These are phyloP conservation scores for Rhynchophorus ferrugineus DNA, from an alignment of 1,140 invertebrate species.

Conservation along the genomic window DNA sequence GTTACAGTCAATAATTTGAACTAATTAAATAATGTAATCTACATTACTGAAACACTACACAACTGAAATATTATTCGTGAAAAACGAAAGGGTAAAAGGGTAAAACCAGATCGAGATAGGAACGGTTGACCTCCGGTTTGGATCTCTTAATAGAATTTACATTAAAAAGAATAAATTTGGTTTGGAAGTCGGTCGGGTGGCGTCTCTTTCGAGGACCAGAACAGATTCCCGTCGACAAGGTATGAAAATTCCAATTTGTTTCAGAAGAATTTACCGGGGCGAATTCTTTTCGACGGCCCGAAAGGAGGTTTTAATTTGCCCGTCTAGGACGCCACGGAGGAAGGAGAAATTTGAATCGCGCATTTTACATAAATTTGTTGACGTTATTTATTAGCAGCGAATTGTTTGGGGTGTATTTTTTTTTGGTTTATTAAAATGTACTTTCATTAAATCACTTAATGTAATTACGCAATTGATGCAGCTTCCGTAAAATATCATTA, in stretches of 20 bases:
- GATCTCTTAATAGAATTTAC: not conserved
- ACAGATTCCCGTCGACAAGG: not conserved
- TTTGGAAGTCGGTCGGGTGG: not conserved
- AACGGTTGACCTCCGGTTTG: no score
- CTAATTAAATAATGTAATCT: no score
- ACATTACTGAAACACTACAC: no score
- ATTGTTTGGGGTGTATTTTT: no score
- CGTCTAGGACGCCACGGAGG: not conserved
- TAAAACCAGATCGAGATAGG: no score
- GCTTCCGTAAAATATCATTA: no score
- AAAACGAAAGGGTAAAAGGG: no score
- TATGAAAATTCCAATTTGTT: not conserved
- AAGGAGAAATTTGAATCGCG: not conserved
- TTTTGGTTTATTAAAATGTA: no score
- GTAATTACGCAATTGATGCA: no score
- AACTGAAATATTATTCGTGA: no score
- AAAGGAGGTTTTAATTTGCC: not conserved
- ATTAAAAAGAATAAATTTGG: not conserved
- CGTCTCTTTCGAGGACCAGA: not conserved
- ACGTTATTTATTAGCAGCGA: not conserved
- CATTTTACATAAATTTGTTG: not conserved
- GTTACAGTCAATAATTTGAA: no score
- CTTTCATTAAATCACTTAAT: no score
- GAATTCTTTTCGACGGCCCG: not conserved
- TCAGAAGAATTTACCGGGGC: not conserved